Percentiles rank a stretch among this genome's conserved stretches.
These are phyloP conservation scores for Australoheros facetus DNA, from an alignment of 2,797 vertebrate species.

Conservation along the genomic window DNA sequence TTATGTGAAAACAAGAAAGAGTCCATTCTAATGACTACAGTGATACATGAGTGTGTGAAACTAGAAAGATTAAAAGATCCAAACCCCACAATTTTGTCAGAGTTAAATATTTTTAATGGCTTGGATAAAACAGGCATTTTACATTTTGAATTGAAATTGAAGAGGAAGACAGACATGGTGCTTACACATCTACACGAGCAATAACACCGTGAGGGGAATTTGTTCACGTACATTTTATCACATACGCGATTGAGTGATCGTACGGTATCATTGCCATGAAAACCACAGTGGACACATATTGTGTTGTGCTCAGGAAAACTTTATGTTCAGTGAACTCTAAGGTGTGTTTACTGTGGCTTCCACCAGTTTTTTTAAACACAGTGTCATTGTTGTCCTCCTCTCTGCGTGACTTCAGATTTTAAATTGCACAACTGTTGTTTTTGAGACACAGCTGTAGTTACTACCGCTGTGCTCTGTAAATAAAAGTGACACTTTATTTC, in stretches of 20 bases:
- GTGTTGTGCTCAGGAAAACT: conserved; percentile 24
- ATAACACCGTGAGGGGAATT: neutral
- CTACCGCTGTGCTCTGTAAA: conserved; percentile 58
- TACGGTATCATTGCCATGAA: neutral
- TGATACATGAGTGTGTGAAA: neutral
- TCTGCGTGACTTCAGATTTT: conserved; percentile 24
- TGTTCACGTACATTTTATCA: neutral
- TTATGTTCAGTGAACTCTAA: conserved; percentile 23
- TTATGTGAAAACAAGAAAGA: neutral
- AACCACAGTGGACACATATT: conserved; percentile 6
- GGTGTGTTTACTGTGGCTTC: conserved; percentile 57
- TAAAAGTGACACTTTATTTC: conserved; percentile 69
- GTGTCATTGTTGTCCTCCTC: conserved; percentile 29
- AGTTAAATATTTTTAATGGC: neutral
- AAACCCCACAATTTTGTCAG: neutral
- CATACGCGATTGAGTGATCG: neutral
- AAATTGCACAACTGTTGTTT: conserved; percentile 66
- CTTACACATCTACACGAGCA: neutral
- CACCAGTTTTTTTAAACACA: conserved; percentile 46
- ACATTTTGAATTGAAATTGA: neutral
- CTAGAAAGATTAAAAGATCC: neutral
- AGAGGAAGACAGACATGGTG: neutral
- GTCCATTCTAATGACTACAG: neutral
- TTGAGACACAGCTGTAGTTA: conserved; percentile 54
- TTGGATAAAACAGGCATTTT: neutral